Evolutionary conservation across 2,888 invertebrate genomes (phyloP).

Genomic region (Epirrita christyi): DNA sequence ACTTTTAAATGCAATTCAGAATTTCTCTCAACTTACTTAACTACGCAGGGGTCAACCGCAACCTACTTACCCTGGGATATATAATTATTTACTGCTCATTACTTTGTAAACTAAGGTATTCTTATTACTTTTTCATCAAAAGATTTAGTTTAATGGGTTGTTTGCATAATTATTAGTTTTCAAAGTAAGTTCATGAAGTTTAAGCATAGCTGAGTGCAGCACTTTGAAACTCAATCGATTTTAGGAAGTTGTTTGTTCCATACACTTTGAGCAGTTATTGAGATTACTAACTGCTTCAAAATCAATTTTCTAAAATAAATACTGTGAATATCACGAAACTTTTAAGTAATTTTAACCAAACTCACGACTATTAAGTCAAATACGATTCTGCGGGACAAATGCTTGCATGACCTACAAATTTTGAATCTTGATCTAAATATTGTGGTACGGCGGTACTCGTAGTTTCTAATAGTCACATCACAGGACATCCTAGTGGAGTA

Average conservation of each 20-base stretch:
- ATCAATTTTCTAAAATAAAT: no score
- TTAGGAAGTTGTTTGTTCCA: not conserved
- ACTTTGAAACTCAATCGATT: not conserved
- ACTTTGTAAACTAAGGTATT: not conserved
- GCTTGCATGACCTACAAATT: no score
- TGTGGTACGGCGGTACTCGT: no score
- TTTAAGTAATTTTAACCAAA: no score
- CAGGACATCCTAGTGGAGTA: no score
- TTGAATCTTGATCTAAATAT: no score
- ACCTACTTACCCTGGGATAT: not conserved
- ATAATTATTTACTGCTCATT: not conserved
- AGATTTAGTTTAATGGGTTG: not conserved
- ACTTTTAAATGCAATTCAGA: not conserved
- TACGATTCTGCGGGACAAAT: no score
- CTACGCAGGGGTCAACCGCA: no score
- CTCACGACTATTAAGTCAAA: no score
- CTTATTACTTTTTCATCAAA: conserved; percentile 6
- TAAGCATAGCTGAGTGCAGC: not conserved
- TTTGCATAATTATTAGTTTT: conserved; percentile 1
- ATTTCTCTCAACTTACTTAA: no score
- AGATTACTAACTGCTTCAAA: not conserved
- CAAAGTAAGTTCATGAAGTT: conserved; percentile 13
- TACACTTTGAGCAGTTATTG: not conserved
- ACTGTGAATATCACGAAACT: no score
- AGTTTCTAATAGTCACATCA: no score